These are phyloP conservation scores for Drosophila serrata DNA, from an alignment of 1,140 invertebrate species.

Conservation along the genomic window DNA sequence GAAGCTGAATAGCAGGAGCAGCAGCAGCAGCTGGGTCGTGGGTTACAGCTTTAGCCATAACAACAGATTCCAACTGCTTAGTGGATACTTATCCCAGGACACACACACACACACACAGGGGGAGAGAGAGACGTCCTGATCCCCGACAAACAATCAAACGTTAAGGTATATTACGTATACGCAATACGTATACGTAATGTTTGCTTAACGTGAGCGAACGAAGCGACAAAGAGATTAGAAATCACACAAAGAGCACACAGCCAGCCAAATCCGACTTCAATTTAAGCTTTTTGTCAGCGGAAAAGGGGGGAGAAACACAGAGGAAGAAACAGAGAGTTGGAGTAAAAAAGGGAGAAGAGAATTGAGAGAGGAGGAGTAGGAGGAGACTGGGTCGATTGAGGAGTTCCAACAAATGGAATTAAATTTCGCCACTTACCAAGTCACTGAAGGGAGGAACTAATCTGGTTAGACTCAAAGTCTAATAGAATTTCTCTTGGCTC, in stretches of 20 bases:
- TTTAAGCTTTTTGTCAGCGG: constrained; percentile 51
- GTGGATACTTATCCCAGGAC: constrained; percentile 71
- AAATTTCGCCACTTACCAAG: constrained; percentile 38
- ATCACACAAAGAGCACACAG: constrained; percentile 40
- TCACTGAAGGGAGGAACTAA: constrained; percentile 31
- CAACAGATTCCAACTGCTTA: constrained; percentile 80
- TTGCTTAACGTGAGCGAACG: constrained; percentile 67
- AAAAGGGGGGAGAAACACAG: constrained; percentile 1
- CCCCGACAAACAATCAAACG: constrained; percentile 47
- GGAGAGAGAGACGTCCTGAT: neutral
- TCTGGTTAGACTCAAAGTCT: constrained; percentile 27
- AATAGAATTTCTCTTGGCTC: constrained; percentile 11
- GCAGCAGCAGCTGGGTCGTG: constrained; percentile 48
- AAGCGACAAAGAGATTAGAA: constrained; percentile 62
- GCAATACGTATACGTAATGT: constrained; percentile 74
- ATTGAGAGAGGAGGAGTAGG: neutral
- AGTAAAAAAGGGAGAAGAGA: neutral
- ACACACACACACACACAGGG: neutral
- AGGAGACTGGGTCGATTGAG: neutral
- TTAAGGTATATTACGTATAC: constrained; percentile 59
- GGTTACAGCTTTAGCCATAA: constrained; percentile 62
- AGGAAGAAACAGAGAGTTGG: neutral
- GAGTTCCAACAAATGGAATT: constrained; percentile 43
- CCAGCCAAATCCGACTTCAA: constrained; percentile 47
- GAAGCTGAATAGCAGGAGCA: constrained; percentile 19